Percentiles rank a stretch among this genome's conserved stretches.
phyloP scores from a whole-genome alignment of 1,140 invertebrate genomes.

The Plodia interpunctella region DNA sequence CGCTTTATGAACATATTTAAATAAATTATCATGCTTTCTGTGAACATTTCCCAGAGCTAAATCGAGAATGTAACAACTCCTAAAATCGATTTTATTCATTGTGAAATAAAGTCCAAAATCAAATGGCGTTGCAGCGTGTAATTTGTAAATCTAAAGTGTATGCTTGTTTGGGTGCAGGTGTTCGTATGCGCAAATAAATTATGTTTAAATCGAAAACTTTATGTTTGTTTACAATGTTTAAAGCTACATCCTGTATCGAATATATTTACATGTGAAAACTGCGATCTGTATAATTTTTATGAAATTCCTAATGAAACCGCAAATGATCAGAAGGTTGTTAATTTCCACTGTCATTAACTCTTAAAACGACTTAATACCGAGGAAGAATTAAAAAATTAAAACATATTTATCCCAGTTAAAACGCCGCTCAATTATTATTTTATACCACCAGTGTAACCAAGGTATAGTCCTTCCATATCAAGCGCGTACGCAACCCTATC shows the following conservation, averaged over 20 bases:
- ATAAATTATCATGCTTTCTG: slow-evolving; percentile 24
- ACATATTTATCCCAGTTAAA: no score
- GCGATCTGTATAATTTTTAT: no score
- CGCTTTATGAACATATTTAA: slow-evolving; percentile 19
- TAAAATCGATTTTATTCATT: not conserved
- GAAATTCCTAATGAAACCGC: no score
- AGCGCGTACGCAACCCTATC: slow-evolving; percentile 1
- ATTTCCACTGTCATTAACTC: no score
- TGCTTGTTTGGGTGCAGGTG: slow-evolving; percentile 7
- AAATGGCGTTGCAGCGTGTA: not conserved
- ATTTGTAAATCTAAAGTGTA: not conserved
- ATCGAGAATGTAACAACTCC: not conserved
- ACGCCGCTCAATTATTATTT: no score
- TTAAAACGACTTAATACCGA: no score
- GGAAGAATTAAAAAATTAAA: no score
- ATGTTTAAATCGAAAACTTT: not conserved
- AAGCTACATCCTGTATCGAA: no score
- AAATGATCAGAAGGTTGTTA: no score
- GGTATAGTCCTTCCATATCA: not conserved
- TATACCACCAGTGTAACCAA: not conserved
- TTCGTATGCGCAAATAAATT: slow-evolving; percentile 10
- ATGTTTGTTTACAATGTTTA: no score
- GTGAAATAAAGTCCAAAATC: not conserved
- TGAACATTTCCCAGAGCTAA: slow-evolving; percentile 10
- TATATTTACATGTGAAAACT: no score